Evolutionary conservation across 2,888 invertebrate genomes (phyloP).

Genomic region (Acrobasis consociella): DNA sequence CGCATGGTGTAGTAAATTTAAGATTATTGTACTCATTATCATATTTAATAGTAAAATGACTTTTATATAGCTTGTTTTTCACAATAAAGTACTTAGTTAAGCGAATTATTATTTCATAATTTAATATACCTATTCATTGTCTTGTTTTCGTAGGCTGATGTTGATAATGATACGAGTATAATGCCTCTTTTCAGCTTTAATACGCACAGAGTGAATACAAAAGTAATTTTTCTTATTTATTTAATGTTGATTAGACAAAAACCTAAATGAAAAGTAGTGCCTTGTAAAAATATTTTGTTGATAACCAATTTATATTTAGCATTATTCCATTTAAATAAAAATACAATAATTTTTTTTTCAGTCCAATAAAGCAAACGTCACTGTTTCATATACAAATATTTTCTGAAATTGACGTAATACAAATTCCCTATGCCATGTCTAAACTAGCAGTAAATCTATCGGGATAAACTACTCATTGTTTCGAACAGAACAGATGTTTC

Average conservation of each 20-base stretch:
- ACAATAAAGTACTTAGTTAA: constrained; percentile 40
- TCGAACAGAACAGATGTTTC: constrained; percentile 11
- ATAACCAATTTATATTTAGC: too few relatives aligned
- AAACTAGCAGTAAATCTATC: not conserved
- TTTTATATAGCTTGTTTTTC: constrained; percentile 44
- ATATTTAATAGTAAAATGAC: constrained; percentile 51
- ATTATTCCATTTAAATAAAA: too few relatives aligned
- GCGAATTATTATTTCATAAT: constrained; percentile 1
- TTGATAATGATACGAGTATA: too few relatives aligned
- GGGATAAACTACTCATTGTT: not conserved
- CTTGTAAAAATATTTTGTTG: too few relatives aligned
- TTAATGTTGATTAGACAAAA: too few relatives aligned
- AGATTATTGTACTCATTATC: constrained; percentile 46
- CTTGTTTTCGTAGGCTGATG: too few relatives aligned
- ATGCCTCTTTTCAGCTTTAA: too few relatives aligned
- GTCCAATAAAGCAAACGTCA: not conserved
- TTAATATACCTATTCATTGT: not conserved
- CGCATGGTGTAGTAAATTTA: constrained; percentile 52
- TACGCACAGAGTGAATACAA: too few relatives aligned
- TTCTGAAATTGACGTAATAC: not conserved
- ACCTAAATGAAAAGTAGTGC: too few relatives aligned
- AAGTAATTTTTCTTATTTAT: too few relatives aligned
- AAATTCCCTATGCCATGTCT: not conserved
- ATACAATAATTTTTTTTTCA: not conserved
- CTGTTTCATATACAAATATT: not conserved